phyloP scores from a whole-genome alignment of 2,113 vertebrate genomes.

The Equus quagga region DNA sequence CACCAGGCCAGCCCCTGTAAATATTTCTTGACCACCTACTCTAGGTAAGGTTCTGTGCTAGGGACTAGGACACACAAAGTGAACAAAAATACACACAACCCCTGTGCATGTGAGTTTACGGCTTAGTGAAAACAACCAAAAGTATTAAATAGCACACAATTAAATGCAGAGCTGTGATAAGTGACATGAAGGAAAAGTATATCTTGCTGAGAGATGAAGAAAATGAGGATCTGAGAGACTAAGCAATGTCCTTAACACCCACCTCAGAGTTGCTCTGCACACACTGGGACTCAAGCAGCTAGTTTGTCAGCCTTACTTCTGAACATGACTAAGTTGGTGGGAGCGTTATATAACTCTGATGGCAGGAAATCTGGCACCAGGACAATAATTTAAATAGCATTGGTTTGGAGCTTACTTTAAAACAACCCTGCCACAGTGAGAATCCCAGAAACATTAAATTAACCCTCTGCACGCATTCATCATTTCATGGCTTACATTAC shows the following conservation, averaged over 20 bases:
- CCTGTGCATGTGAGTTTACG: neutral
- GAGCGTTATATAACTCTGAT: neutral
- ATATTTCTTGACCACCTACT: neutral
- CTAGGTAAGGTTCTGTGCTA: neutral
- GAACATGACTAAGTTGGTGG: neutral
- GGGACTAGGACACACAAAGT: neutral
- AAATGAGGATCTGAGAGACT: neutral
- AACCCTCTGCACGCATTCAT: neutral
- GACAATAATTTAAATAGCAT: neutral
- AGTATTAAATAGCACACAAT: constrained; percentile 14
- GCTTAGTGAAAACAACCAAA: neutral
- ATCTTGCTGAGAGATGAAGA: constrained; percentile 14
- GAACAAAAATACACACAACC: neutral
- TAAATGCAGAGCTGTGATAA: neutral
- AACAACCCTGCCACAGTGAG: neutral
- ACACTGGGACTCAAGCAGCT: neutral
- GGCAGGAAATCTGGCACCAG: neutral
- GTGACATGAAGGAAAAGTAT: neutral
- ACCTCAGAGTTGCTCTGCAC: neutral
- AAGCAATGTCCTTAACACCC: neutral
- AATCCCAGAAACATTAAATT: neutral
- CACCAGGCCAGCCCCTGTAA: neutral
- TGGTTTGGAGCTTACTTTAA: neutral
- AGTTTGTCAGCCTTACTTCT: neutral
- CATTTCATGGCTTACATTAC: neutral